phyloP scores from a whole-genome alignment of 2,113 vertebrate species.

The Ahaetulla prasina region DNA sequence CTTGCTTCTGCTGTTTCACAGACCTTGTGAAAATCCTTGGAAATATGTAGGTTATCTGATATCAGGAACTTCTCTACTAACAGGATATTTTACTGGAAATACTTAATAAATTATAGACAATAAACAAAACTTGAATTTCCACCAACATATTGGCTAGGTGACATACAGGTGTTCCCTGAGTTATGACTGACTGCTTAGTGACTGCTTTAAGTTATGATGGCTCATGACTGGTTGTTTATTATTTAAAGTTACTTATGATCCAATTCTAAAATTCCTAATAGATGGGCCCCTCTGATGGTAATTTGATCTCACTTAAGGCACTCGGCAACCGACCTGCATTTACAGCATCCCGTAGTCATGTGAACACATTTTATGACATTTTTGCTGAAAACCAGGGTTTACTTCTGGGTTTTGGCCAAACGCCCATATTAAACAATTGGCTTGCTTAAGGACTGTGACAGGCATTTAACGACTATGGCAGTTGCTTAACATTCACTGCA shows the following conservation, averaged over 20 bases:
- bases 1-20: background rate
- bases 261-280: background rate
- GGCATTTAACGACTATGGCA: background rate
- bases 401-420: background rate
- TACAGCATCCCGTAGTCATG: background rate
- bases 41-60: background rate
- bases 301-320: background rate
- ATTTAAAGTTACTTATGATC: background rate
- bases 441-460: too few species aligned
- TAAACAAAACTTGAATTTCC: background rate
- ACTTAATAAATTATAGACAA: background rate
- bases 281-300: background rate
- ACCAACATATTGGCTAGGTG: background rate
- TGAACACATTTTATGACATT: background rate
- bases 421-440: too few species aligned
- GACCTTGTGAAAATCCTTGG: background rate
- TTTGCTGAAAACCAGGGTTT: background rate
- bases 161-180: background rate
- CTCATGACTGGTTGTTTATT: background rate
- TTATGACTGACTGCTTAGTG: background rate
- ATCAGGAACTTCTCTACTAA: background rate
- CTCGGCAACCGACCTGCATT: background rate
- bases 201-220: background rate
- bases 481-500: background rate
- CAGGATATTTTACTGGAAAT: background rate